Percentiles rank a stretch among this genome's conserved stretches.
These are phyloP conservation scores for Sebastes variabilis DNA, from an alignment of 2,797 vertebrate genomes.

Conservation along the genomic window DNA sequence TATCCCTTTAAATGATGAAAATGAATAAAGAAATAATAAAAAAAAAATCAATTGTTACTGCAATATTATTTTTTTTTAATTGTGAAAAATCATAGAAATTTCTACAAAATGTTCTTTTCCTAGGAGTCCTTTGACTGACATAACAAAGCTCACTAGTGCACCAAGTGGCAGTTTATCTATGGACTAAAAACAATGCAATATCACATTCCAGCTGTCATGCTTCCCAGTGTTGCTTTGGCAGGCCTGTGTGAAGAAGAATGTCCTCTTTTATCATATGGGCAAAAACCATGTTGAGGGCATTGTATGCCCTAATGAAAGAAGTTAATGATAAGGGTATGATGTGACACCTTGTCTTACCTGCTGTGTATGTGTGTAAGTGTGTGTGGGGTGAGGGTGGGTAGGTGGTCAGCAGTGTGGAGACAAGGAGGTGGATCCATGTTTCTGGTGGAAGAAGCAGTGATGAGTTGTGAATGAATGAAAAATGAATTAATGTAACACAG, in stretches of 20 bases:
- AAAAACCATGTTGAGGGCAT: constrained; percentile 52
- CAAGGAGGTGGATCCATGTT: not conserved
- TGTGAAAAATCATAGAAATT: not conserved
- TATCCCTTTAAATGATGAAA: not conserved
- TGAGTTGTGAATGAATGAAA: not conserved
- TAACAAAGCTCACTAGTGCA: not conserved
- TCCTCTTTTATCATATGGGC: constrained; percentile 58
- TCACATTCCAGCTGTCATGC: constrained; percentile 31
- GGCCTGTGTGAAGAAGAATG: constrained; percentile 20
- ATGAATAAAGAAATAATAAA: not conserved
- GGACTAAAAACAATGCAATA: constrained; percentile 22
- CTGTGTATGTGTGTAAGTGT: not conserved
- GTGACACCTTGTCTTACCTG: constrained; percentile 47
- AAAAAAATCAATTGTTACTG: too few species aligned
- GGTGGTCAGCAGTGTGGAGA: not conserved
- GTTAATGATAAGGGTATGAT: constrained; percentile 56
- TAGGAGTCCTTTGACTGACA: constrained; percentile 27
- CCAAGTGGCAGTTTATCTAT: constrained; percentile 18
- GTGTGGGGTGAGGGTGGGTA: not conserved
- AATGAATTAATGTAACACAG: constrained; percentile 45
- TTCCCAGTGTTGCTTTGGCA: constrained; percentile 21
- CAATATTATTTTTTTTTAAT: not conserved
- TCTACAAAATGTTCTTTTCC: not conserved
- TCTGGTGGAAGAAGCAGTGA: not conserved
- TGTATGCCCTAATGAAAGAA: constrained; percentile 64